Percentiles rank a stretch among this genome's conserved stretches.
These are phyloP conservation scores for Vulpes vulpes DNA, from an alignment of 2,113 vertebrate species.

Conservation along the genomic window DNA sequence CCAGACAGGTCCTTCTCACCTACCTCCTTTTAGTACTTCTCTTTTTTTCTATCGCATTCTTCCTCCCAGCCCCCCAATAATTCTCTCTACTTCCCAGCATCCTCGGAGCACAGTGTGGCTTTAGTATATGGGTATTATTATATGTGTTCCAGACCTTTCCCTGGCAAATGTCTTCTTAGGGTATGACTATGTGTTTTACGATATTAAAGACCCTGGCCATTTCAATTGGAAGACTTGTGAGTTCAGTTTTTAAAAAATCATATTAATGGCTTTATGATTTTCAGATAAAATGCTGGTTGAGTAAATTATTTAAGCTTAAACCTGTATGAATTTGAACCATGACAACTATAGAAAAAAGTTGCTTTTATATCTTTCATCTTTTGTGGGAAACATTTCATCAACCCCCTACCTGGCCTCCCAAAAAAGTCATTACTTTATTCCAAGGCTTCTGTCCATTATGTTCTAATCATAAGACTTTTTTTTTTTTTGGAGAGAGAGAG, in stretches of 20 bases:
- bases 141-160: not conserved
- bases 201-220: not conserved
- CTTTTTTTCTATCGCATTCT: not conserved
- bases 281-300: not conserved
- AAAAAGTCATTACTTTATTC: not conserved
- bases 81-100: not conserved
- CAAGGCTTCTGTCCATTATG: not conserved
- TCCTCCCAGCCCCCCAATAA: not conserved
- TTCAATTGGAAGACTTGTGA: not conserved
- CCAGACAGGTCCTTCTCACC: not conserved
- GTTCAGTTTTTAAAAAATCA: conserved; percentile 2
- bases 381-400: not conserved
- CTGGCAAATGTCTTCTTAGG: not conserved
- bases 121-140: not conserved
- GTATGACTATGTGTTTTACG: not conserved
- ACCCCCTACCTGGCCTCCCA: rapidly evolving
- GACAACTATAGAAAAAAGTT: not conserved
- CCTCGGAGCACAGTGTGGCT: not conserved
- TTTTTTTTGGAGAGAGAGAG: not conserved
- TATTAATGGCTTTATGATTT: not conserved
- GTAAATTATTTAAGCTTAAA: conserved; percentile 31
- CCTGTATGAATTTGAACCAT: not conserved
- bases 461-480: not conserved
- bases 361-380: not conserved
- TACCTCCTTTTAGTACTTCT: not conserved